Percentiles rank a stretch among this genome's conserved stretches.
phyloP scores from a whole-genome alignment of 2,113 vertebrate species.

The Sarotherodon lohbergeri region DNA sequence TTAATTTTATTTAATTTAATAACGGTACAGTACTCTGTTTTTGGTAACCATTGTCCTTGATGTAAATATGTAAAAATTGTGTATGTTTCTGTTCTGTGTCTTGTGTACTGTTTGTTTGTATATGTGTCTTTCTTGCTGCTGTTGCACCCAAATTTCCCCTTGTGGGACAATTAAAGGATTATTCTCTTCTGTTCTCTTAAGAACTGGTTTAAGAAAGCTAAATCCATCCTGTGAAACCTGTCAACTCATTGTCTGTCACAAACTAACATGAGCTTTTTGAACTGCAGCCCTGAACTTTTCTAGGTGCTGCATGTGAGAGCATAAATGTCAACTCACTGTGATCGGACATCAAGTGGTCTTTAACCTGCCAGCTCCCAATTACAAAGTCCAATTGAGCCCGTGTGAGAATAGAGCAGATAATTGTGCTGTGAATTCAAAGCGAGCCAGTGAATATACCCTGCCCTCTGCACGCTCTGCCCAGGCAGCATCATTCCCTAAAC shows the following conservation, averaged over 20 bases:
- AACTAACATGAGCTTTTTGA: neutral
- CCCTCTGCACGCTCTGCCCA: neutral
- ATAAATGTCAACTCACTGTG: neutral
- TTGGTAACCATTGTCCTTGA: too few species aligned
- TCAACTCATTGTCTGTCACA: neutral
- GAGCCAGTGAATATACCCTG: neutral
- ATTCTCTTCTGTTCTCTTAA: neutral
- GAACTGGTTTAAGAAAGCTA: neutral
- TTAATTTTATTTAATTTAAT: too few species aligned
- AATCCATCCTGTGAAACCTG: neutral
- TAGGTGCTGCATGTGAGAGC: neutral
- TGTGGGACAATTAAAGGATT: too few species aligned
- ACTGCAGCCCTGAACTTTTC: neutral
- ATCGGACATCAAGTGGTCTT: neutral
- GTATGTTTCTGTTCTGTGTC: too few species aligned
- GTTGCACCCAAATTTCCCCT: too few species aligned
- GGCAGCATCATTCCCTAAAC: neutral
- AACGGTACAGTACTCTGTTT: too few species aligned
- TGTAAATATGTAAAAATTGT: too few species aligned
- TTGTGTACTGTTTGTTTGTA: too few species aligned
- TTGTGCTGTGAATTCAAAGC: neutral
- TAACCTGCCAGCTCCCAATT: neutral
- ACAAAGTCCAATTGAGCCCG: neutral
- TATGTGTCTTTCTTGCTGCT: too few species aligned
- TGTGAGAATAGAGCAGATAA: neutral